Evolutionary conservation across 2,888 invertebrate genomes (phyloP), one percentile per base, ranked within the genome.

Genomic region (Eupithecia abbreviata): DNA sequence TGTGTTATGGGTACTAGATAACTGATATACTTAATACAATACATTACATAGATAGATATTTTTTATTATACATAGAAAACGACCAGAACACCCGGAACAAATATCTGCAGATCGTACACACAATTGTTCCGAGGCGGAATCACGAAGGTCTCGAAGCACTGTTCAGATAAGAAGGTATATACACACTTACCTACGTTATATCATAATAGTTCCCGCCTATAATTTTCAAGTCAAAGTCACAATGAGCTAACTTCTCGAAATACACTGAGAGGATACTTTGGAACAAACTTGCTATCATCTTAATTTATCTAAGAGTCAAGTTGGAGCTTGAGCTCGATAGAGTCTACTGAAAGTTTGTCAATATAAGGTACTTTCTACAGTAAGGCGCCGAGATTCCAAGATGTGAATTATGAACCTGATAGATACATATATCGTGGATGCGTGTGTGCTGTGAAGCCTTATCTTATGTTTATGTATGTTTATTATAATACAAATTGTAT

Each of bases 231-330:
- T 66, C 67, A 51, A 74, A 74, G 72, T 70, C 47, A 66, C 30
- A 77, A 62, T 69, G 3, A 74, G 41, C 71, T 69, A 72, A 71
- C 47, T 73, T 77, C 68, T 76, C 30, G 62, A 72, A 80, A 72
- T 73, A 70, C 73, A 76, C 62, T 69, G 70, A 73, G 71, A 71
- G 62, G 72, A 73, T 77, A 75, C 75, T 77, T 74, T 65, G 67
- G 68, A 76, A 76, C 74, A 79, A 74, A 77, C 69, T 74, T 72
- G 75, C 77, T 73, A 72, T 66, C 78, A 75, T 87, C 85, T 87
- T 87, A 89, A 89, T 90, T 90, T 88, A 87, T 87, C 85, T 85
- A 80, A 85, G 86, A 87, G 86, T 85, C 87, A 88, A 90, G 84
- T 90, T 85, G 82, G 80, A 76, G 81, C 78, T 79, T 77, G 80